These are phyloP conservation scores for Gephyroberyx darwinii DNA, from an alignment of 2,797 vertebrate species.

Conservation along the genomic window DNA sequence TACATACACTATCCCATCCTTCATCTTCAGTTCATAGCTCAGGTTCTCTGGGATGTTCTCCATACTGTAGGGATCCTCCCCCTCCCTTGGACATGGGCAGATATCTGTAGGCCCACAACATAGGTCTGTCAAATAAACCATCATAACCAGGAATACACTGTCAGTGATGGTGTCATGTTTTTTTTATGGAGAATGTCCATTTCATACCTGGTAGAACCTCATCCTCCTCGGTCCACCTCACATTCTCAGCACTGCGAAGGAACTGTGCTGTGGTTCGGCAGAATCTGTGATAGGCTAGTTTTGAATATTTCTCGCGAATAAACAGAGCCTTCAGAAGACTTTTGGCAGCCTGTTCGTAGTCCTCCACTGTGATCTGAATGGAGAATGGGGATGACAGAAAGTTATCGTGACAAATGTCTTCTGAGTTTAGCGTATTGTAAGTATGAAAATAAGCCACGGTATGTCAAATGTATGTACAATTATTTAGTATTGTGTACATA, in stretches of 20 bases:
- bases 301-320: slow-evolving; percentile 93
- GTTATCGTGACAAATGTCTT: not conserved
- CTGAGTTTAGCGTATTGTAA: not conserved
- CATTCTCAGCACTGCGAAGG: slow-evolving; percentile 81
- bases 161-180: not conserved
- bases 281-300: slow-evolving; percentile 92
- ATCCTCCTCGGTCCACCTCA: slow-evolving; percentile 85
- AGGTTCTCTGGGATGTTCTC: slow-evolving; percentile 89
- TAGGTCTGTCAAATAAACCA: slow-evolving; percentile 10
- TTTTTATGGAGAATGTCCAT: not conserved
- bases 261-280: slow-evolving; percentile 89
- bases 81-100: slow-evolving; percentile 78
- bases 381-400: slow-evolving; percentile 6
- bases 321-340: slow-evolving; percentile 91
- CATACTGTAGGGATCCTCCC: slow-evolving; percentile 90
- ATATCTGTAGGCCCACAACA: slow-evolving; percentile 79
- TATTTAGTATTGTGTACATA: not conserved
- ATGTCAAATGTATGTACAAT: not conserved
- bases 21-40: slow-evolving; percentile 88
- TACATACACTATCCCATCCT: slow-evolving; percentile 89
- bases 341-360: slow-evolving; percentile 94
- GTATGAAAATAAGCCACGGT: not conserved
- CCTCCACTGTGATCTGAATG: slow-evolving; percentile 92
- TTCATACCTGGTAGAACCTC: slow-evolving; percentile 89
- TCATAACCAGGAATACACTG: not conserved